A percentile compares a stretch with the other conserved stretches of the same genome.
Evolutionary conservation across 1,140 invertebrate species (phyloP).

Genomic region (Hycleus cichorii): DNA sequence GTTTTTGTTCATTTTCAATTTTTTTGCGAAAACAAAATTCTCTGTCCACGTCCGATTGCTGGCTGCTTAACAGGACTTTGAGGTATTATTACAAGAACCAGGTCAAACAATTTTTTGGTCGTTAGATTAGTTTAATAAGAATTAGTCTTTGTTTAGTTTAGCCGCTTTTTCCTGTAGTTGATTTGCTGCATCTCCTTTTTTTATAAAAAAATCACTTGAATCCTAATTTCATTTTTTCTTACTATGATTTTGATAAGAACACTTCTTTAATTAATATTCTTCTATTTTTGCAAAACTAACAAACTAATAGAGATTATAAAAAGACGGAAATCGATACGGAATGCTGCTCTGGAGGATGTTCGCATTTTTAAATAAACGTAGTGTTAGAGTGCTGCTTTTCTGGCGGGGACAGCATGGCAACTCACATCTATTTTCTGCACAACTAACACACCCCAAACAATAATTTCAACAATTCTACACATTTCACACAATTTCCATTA

Average conservation of each 20-base stretch:
- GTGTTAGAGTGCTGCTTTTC: constrained; percentile 25
- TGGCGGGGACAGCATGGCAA: constrained; percentile 36
- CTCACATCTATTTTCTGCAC: constrained; percentile 29
- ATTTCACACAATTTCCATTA: constrained; percentile 20
- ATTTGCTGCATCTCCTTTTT: constrained; percentile 19
- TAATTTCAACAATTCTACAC: constrained; percentile 1
- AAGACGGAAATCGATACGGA: constrained; percentile 5
- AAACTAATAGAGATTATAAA: constrained; percentile 1
- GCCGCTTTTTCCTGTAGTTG: constrained; percentile 51
- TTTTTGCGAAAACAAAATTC: constrained; percentile 39
- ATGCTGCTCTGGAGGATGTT: constrained; percentile 18
- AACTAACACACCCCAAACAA: constrained; percentile 23
- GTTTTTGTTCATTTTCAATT: constrained; percentile 35
- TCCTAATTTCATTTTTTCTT: constrained; percentile 1
- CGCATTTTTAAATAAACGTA: constrained; percentile 20
- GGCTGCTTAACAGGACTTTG: constrained; percentile 59
- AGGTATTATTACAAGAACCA: constrained; percentile 52
- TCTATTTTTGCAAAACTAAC: constrained; percentile 17
- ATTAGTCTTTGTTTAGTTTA: constrained; percentile 42
- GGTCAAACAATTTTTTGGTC: constrained; percentile 33
- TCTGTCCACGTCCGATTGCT: constrained; percentile 43
- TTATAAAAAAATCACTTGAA: not conserved
- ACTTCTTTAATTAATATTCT: constrained; percentile 2
- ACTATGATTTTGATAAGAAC: not conserved
- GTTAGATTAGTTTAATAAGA: constrained; percentile 42